phyloP scores from a whole-genome alignment of 2,888 invertebrate genomes.

The Anodontia alba region DNA sequence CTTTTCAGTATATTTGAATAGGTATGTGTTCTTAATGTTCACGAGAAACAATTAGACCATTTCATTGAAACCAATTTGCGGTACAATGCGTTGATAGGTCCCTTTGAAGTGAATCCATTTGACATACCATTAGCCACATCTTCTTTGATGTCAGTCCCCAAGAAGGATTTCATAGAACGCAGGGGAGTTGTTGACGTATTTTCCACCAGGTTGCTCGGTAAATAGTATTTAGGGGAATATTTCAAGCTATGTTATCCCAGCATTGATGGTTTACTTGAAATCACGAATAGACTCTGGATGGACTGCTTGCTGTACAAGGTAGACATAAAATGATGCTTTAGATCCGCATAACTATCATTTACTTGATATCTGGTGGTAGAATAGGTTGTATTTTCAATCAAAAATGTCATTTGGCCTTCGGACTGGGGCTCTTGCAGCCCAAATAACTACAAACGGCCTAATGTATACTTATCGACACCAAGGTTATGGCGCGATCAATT shows the following conservation, averaged over 20 bases:
- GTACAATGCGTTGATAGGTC: neutral
- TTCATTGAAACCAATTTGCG: too few species aligned
- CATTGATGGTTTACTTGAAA: neutral
- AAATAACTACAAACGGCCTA: conserved; percentile 23
- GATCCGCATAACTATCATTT: neutral
- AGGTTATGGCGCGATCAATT: conserved; percentile 24
- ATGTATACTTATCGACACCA: conserved; percentile 21
- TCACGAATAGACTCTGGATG: neutral
- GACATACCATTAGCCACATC: conserved; percentile 12
- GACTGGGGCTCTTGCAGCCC: conserved; percentile 16
- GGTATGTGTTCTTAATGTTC: too few species aligned
- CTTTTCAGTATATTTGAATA: too few species aligned
- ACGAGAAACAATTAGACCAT: too few species aligned
- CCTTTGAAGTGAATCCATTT: neutral
- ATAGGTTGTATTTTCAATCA: neutral
- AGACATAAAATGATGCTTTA: neutral
- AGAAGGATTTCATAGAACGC: neutral
- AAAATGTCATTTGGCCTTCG: neutral
- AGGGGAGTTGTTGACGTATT: conserved; percentile 22
- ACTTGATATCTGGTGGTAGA: neutral
- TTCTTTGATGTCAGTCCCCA: conserved; percentile 18
- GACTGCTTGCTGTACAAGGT: neutral
- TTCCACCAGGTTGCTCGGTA: conserved; percentile 13
- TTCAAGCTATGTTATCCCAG: neutral
- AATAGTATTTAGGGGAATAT: neutral